Percentiles rank a stretch among this genome's conserved stretches.
Conservation (phyloP, 1,140 invertebrate genomes). For the Trichogramma pretiosum region DNA sequence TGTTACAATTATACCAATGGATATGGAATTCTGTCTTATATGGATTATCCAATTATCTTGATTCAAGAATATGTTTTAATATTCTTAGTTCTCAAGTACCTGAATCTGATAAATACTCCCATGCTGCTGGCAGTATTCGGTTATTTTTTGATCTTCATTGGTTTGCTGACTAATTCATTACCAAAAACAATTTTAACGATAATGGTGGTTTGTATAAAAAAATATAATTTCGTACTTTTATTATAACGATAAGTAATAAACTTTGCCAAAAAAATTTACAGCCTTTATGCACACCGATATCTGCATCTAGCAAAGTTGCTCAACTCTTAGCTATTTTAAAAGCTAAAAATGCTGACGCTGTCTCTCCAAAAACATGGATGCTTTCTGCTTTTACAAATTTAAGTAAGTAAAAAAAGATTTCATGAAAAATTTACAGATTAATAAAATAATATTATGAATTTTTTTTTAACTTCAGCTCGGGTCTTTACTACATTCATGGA, state of each 20-base stretch:
- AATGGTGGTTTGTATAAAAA: constrained; percentile 54
- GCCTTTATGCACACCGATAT: constrained; percentile 61
- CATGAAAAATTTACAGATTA: background rate
- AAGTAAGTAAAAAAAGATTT: constrained; percentile 46
- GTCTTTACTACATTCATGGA: constrained; percentile 47
- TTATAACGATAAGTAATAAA: too few species aligned
- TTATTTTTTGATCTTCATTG: constrained; percentile 45
- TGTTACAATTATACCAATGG: constrained; percentile 62
- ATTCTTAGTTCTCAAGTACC: constrained; percentile 55
- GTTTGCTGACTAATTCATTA: constrained; percentile 46
- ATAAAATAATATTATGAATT: too few species aligned
- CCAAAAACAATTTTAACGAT: constrained; percentile 50
- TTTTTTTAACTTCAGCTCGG: constrained; percentile 33
- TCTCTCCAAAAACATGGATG: constrained; percentile 59
- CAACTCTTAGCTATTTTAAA: constrained; percentile 56
- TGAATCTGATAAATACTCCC: constrained; percentile 41
- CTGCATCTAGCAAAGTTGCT: constrained; percentile 58
- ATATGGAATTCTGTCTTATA: constrained; percentile 58
- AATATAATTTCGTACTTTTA: too few species aligned
- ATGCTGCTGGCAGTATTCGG: constrained; percentile 33
- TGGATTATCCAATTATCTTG: constrained; percentile 66
- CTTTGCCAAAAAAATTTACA: too few species aligned
- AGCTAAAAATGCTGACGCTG: constrained; percentile 53
- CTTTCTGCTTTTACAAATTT: constrained; percentile 60
- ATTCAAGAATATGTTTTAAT: constrained; percentile 59